Base-by-base conservation (phyloP, 2,888 invertebrate genomes). In the Synanthedon myopaeformis region DNA sequence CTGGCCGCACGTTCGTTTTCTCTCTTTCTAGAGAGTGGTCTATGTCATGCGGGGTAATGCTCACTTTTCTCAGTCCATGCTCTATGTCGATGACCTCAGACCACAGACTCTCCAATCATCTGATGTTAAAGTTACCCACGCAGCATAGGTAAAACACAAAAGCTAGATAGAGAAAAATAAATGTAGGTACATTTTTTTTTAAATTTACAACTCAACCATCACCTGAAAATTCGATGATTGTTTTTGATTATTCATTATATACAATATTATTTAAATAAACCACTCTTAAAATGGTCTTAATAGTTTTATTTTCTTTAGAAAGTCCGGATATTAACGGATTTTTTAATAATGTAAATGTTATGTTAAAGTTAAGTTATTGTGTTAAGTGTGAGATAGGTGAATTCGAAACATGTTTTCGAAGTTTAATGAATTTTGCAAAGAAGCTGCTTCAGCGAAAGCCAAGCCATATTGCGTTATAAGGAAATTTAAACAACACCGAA, bases 371-470 rank as follows among this genome's bases (percentile, higher is more conserved):
- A n/a, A n/a, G 42, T 42, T 35, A 52, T 51, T 17, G 49, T 55
- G 53, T 42, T 50, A 23, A 45, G 49, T 55, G 54, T 54, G 50
- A 52, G 49, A 45, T 8, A 14, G 45, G 45, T 45, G 13, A 45
- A 13, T 45, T n/a, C 6, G n/a, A 14, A 8, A n/a, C 13, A 6
- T 14, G 5, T 42, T 42, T 11, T 14, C 13, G 5, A 13, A 6
- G 13, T 45, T 45, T 19, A 23, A 49, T 49, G 49, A 49, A 59
- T 56, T 35, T 72, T 72, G 79, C 79, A 61, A 76, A 78, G 53
- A 84, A 84, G 84, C 83, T 72, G 81, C 82, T 72, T 79, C 71
- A 82, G 84, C 81, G 59, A 57, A 85, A 85, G 84, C 84, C 69
- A 79, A 83, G 81, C 72, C 10, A 51, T 28, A 12, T 14, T 49